Percentiles rank a stretch among this genome's conserved stretches.
Conservation (phyloP, 2,113 vertebrate genomes). For the Octodon degus region DNA sequence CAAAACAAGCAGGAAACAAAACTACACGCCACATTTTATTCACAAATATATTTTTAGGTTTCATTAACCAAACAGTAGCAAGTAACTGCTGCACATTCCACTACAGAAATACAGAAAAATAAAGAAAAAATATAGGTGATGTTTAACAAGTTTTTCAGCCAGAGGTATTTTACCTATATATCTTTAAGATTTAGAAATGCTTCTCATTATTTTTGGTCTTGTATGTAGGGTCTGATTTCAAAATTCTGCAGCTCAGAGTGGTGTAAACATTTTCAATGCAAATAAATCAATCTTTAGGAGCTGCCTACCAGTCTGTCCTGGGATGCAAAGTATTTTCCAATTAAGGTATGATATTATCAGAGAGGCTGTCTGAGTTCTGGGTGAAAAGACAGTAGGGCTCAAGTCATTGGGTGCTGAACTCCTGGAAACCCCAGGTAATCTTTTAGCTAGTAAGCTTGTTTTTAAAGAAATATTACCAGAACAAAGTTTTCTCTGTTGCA, state of each 20-base stretch:
- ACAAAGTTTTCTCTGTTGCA: background rate
- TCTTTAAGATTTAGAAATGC: conserved; percentile 63
- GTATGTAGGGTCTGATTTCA: conserved; percentile 31
- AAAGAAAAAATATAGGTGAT: conserved; percentile 56
- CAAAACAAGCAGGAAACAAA: conserved; percentile 71
- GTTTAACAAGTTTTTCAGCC: conserved; percentile 64
- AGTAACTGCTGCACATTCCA: conserved; percentile 71
- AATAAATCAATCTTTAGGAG: conserved; percentile 59
- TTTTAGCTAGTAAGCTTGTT: background rate
- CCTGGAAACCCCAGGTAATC: background rate
- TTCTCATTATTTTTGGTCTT: conserved; percentile 54
- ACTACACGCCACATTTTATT: conserved; percentile 72
- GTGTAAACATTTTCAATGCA: conserved; percentile 66
- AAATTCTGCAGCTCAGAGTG: conserved; percentile 48
- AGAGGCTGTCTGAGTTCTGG: background rate
- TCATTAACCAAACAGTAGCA: conserved; percentile 74
- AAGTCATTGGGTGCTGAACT: conserved; percentile 45
- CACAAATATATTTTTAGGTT: conserved; percentile 73
- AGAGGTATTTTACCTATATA: conserved; percentile 69
- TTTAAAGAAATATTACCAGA: background rate
- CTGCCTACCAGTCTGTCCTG: conserved; percentile 69
- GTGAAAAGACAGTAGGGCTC: background rate
- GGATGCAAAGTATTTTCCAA: conserved; percentile 62
- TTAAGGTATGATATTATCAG: conserved; percentile 60
- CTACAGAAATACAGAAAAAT: conserved; percentile 67